phyloP scores from a whole-genome alignment of 1,140 invertebrate species.

The Drosophila suzukii region DNA sequence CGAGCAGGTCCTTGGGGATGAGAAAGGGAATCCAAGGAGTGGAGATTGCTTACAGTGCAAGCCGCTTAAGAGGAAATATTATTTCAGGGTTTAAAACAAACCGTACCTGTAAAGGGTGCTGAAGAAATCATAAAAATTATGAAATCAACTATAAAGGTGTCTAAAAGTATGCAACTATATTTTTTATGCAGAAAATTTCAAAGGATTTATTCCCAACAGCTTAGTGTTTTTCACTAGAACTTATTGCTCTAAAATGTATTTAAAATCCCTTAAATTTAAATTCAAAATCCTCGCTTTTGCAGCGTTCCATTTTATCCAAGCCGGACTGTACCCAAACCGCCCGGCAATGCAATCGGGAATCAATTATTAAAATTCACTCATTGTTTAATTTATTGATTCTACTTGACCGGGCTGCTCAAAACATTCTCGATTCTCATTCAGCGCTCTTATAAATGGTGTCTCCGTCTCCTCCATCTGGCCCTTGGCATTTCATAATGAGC shows the following conservation, averaged over 20 bases:
- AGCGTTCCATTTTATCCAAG: neutral
- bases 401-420: slow-evolving; percentile 34
- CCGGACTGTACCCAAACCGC: neutral
- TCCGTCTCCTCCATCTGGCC: slow-evolving; percentile 40
- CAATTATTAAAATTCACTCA: slow-evolving; percentile 48
- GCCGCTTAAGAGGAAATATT: neutral
- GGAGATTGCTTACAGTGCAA: slow-evolving; percentile 15
- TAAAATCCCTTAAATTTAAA: no score
- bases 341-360: slow-evolving; percentile 23
- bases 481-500: slow-evolving; percentile 51
- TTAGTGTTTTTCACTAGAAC: no score
- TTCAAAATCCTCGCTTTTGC: no score
- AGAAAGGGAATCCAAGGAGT: neutral
- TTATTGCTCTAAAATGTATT: no score
- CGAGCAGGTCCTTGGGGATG: slow-evolving; percentile 6
- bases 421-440: slow-evolving; percentile 32
- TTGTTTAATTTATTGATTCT: slow-evolving; percentile 54
- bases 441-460: slow-evolving; percentile 33
- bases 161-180: no score
- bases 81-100: no score
- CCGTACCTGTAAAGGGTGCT: no score
- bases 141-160: no score
- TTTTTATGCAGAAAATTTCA: no score
- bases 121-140: no score
- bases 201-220: no score